Base-by-base conservation (phyloP, 2,888 invertebrate species). In the Brenthis ino region DNA sequence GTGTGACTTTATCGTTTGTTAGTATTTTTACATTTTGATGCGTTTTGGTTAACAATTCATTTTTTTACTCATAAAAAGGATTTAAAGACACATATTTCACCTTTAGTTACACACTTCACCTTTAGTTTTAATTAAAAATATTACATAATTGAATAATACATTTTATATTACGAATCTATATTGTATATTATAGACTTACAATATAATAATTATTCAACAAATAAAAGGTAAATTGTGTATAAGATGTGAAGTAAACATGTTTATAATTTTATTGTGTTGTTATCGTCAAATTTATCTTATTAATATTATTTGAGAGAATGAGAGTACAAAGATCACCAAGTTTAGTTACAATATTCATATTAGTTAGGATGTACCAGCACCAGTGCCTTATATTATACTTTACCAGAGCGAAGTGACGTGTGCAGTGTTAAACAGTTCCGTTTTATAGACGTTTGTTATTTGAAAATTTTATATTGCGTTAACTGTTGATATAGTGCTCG, bases 381-480 rank as follows among this genome's bases (percentile, higher is more conserved):
- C 80, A 86, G 86, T 86, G 86, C 86, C 86, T 86, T 86, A 85
- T 74, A 71, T 43, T 60, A 60, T 60, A 60, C 48, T 48, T 60
- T 60, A 77, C 77, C 74, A 73, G 76, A 79, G 76, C 77, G 74
- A 75, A 78, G 67, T 73, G 67, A 73, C 67, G 51, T 68, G 43
- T 51, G 37, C 43, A 61, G 60, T 61, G 60, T 58, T 65, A 33
- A 57, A 12, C 53, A 51, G 68, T 71, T 66, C 20, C 63, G 43
- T 20, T 13, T 28, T 58, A 54, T 14, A 68, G 53, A 16, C 60
- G 66, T 67, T 72, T 70, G 72, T 71, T 72, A 47, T 65, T 67
- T 64, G 57, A 43, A 73, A 68, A 58, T 70, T 72, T 57, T 72
- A 72, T 72, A 71, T 70, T 71, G 56, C 50, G 68, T 72, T 75